phyloP scores from a whole-genome alignment of 53 echinoderm and acorn worm genomes.

The Paelopatides confundens region DNA sequence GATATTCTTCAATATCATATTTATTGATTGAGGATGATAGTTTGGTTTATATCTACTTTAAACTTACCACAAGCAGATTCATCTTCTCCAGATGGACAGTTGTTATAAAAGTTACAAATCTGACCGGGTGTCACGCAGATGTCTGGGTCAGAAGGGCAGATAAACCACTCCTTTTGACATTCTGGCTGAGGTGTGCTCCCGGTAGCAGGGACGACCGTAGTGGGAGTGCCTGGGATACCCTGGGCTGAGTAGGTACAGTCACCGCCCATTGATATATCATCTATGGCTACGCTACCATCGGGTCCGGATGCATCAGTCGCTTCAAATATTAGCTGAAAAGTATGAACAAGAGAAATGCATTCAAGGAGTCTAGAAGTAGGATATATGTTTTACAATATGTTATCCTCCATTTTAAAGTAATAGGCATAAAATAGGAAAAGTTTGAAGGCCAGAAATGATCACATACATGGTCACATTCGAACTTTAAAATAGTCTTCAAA shows the following conservation, averaged over 20 bases:
- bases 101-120: slow-evolving; percentile 74
- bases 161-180: slow-evolving; percentile 39
- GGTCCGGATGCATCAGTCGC: slow-evolving; percentile 61
- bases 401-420: too few species aligned
- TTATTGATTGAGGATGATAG: too few species aligned
- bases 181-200: slow-evolving; percentile 8
- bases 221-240: slow-evolving; percentile 31
- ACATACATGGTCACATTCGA: too few species aligned
- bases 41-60: neutral
- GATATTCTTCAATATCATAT: too few species aligned
- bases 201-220: neutral
- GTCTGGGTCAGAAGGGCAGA: slow-evolving; percentile 32
- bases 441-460: too few species aligned
- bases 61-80: slow-evolving; percentile 79
- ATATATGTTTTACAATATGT: too few species aligned
- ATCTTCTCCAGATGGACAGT: slow-evolving; percentile 75
- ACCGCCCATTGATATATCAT: slow-evolving; percentile 64
- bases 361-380: too few species aligned
- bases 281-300: slow-evolving; percentile 82
- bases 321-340: slow-evolving; percentile 73
- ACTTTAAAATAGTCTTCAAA: too few species aligned
- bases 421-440: too few species aligned
- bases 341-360: too few species aligned
- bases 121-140: slow-evolving; percentile 71
- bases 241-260: slow-evolving; percentile 14